These are phyloP conservation scores for Asarcornis scutulata DNA, from an alignment of 2,113 vertebrate species.

Conservation along the genomic window DNA sequence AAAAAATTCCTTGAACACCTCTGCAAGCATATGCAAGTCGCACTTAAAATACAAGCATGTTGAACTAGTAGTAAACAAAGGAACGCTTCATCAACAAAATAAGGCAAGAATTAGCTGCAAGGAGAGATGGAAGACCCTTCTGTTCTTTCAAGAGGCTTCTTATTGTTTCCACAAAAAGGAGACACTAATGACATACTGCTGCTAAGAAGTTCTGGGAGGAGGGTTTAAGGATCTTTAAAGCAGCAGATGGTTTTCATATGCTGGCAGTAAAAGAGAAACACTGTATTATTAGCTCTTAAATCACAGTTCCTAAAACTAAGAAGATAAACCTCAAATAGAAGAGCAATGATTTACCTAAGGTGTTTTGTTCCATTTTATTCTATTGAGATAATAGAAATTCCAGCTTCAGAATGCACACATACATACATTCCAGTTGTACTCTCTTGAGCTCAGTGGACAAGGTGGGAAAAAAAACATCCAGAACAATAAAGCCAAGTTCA, in stretches of 20 bases:
- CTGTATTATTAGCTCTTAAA: background rate
- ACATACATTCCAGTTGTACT: background rate
- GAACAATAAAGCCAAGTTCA: background rate
- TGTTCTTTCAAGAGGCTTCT: background rate
- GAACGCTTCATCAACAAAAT: background rate
- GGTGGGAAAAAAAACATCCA: background rate
- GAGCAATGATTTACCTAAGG: background rate
- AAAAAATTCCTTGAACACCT: background rate
- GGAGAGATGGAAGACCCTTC: background rate
- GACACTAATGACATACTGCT: background rate
- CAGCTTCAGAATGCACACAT: no score
- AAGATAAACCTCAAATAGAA: background rate
- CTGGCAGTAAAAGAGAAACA: background rate
- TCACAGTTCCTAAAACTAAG: background rate
- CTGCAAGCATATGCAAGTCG: accelerated
- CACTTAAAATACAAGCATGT: background rate
- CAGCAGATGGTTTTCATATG: background rate
- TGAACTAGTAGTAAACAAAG: background rate
- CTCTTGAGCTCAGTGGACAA: background rate
- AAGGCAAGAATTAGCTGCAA: background rate
- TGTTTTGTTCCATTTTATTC: background rate
- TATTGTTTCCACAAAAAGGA: background rate
- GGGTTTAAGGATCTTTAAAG: background rate
- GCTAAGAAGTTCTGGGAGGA: background rate
- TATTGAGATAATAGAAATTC: accelerated